phyloP scores from a whole-genome alignment of 2,113 vertebrate species.

The Proteles cristata region DNA sequence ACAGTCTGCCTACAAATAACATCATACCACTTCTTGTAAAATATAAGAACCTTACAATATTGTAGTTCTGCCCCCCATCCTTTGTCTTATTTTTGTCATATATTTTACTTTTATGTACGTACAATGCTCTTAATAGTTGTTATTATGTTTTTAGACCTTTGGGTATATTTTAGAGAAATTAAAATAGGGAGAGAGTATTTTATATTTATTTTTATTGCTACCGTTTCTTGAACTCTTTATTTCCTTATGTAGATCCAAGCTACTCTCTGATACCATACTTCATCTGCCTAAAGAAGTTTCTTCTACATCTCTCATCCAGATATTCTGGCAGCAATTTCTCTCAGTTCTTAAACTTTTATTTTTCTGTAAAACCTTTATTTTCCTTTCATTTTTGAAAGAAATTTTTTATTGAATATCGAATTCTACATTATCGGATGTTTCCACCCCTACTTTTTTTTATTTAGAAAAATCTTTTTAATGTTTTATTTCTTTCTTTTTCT shows the following conservation, averaged over 20 bases:
- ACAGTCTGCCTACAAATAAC: neutral
- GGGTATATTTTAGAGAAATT: neutral
- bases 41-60: neutral
- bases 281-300: neutral
- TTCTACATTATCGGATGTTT: rapidly evolving
- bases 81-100: neutral
- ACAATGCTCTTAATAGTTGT: neutral
- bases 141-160: neutral
- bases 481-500: too few species aligned
- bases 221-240: neutral
- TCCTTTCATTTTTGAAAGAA: neutral
- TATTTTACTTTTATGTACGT: neutral
- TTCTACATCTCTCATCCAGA: neutral
- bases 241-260: neutral
- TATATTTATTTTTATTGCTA: neutral
- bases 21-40: neutral
- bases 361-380: neutral
- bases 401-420: neutral
- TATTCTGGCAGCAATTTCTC: neutral
- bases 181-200: neutral
- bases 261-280: neutral
- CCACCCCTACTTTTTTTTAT: neutral
- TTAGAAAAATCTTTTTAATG: too few species aligned
- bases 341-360: neutral
- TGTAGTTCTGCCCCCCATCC: neutral